Evolutionary conservation across 2,113 vertebrate genomes (phyloP).

Genomic region (Pluvialis apricaria): DNA sequence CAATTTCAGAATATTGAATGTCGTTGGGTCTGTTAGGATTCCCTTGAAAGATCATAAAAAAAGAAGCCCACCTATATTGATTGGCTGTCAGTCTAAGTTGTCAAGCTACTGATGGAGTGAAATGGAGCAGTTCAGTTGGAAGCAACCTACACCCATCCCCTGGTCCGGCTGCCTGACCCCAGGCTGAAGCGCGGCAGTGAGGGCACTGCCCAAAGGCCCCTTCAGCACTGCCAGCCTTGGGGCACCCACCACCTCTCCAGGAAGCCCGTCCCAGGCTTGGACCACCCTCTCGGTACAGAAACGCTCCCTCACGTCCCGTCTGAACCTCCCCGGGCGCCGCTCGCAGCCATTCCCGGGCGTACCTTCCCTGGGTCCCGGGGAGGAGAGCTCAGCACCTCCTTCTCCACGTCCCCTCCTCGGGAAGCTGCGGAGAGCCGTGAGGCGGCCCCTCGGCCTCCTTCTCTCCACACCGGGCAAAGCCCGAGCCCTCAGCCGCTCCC

Average conservation of each 20-base stretch:
- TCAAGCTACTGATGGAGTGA: not conserved
- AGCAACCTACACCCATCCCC: not conserved
- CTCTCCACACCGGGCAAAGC: not conserved
- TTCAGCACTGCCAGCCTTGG: not conserved
- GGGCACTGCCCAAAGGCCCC: not conserved
- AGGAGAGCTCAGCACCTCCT: not conserved
- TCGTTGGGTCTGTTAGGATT: not conserved
- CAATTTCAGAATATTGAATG: not conserved
- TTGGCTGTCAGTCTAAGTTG: not conserved
- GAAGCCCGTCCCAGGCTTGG: not conserved
- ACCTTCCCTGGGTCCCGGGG: not conserved
- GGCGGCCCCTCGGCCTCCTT: no score
- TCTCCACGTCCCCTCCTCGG: not conserved
- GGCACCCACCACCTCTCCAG: not conserved
- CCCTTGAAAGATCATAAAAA: not conserved
- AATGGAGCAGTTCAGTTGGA: not conserved
- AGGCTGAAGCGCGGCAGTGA: rapidly evolving
- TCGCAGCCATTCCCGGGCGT: not conserved
- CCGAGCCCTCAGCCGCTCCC: no score
- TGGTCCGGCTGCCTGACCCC: not conserved
- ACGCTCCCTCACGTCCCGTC: not conserved
- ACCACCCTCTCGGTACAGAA: not conserved
- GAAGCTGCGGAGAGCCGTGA: not conserved
- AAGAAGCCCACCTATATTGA: not conserved
- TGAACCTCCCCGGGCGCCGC: not conserved